Percentiles rank a stretch among this genome's conserved stretches.
These are phyloP conservation scores for Tragelaphus strepsiceros DNA, from an alignment of 2,113 vertebrate genomes.

Conservation along the genomic window DNA sequence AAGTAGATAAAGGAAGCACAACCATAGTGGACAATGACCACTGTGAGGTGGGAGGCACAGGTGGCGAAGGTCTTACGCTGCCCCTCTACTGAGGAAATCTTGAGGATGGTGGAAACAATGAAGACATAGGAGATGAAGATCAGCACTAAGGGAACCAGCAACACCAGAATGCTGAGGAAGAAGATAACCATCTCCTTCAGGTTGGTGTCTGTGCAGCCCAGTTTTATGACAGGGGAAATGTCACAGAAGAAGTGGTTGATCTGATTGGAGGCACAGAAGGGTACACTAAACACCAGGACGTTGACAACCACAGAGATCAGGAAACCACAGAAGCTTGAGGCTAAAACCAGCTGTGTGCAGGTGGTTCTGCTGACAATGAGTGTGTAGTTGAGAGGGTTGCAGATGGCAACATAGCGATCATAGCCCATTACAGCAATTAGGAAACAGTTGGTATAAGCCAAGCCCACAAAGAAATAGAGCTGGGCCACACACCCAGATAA, in stretches of 20 bases:
- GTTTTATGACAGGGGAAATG: slow-evolving; percentile 47
- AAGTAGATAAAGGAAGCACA: not conserved
- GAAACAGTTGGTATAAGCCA: slow-evolving; percentile 60
- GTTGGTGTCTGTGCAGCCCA: slow-evolving; percentile 54
- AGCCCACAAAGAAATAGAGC: slow-evolving; percentile 59
- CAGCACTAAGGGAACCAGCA: slow-evolving; percentile 52
- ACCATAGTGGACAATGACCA: not conserved
- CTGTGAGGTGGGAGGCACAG: slow-evolving; percentile 61
- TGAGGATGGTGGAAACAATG: slow-evolving; percentile 57
- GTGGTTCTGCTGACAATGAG: slow-evolving; percentile 24
- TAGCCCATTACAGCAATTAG: slow-evolving; percentile 64
- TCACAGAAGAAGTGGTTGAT: slow-evolving; percentile 67
- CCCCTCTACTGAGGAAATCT: slow-evolving; percentile 46
- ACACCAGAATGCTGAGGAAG: slow-evolving; percentile 53
- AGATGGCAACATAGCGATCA: slow-evolving; percentile 61
- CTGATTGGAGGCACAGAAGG: slow-evolving; percentile 47
- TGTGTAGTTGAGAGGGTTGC: slow-evolving; percentile 58
- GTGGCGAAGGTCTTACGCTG: slow-evolving; percentile 53
- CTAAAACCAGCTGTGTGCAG: slow-evolving; percentile 1
- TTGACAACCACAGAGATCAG: slow-evolving; percentile 55
- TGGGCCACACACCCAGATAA: slow-evolving; percentile 44
- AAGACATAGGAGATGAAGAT: slow-evolving; percentile 53
- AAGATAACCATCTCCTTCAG: slow-evolving; percentile 53
- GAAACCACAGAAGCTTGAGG: slow-evolving; percentile 53
- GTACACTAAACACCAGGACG: slow-evolving; percentile 30